Evolutionary conservation across 2,888 invertebrate genomes (phyloP).

Genomic region (Chymomyza procnemis): DNA sequence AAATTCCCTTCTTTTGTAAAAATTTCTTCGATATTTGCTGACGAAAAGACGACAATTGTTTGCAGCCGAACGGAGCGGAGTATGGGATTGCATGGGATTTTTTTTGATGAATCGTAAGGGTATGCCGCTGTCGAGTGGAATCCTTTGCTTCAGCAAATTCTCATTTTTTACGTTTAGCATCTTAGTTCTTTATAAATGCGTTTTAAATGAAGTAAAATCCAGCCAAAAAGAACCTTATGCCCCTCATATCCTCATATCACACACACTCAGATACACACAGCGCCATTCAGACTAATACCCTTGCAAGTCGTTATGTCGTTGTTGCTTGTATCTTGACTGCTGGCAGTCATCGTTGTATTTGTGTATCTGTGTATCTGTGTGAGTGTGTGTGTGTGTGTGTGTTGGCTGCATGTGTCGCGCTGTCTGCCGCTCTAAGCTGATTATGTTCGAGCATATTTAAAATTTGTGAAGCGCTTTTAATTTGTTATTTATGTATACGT

Average conservation of each 20-base stretch:
- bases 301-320: constrained; percentile 41
- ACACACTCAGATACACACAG: constrained; percentile 11
- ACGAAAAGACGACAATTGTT: no score
- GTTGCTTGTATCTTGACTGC: constrained; percentile 67
- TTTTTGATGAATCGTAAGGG: no score
- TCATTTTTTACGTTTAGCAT: constrained; percentile 7
- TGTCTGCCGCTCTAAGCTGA: constrained; percentile 59
- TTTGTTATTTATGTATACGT: constrained; percentile 74
- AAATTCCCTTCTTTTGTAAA: no score
- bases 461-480: constrained; percentile 73
- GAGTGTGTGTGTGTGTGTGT: constrained; percentile 4
- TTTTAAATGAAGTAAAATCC: constrained; percentile 73
- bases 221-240: constrained; percentile 45
- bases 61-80: no score
- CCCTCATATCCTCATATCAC: constrained; percentile 1
- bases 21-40: no score
- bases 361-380: background rate
- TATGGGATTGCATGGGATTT: no score
- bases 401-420: constrained; percentile 19
- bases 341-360: constrained; percentile 33
- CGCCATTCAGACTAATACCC: background rate
- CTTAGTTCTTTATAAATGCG: constrained; percentile 67
- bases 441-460: constrained; percentile 74
- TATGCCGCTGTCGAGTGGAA: no score
- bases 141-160: no score